Evolutionary conservation across 2,797 vertebrate genomes (phyloP), one percentile per base, ranked within the genome.

Genomic region (Thaleichthys pacificus): DNA sequence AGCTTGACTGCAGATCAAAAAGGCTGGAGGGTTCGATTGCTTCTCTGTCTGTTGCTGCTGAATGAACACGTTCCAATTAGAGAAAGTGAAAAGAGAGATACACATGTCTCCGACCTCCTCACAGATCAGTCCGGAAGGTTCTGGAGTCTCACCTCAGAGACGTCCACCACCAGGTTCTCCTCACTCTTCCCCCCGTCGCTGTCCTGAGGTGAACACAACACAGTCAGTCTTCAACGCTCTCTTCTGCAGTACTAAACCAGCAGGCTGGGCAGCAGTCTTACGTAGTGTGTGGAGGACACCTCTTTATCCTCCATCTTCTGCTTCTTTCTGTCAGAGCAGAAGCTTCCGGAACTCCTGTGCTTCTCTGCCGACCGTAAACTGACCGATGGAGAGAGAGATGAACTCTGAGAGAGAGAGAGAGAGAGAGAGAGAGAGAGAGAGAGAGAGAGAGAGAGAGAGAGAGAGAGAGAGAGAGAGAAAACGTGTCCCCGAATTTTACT

Each of bases 171-270:
- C 76, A 98, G 87, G 82, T 98, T 91, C 76, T 91, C 96, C 0
- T 98, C 97, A 1, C 96, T 98, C 87, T 98, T 98, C 88, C 98
- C 97, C 0, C 95, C 97, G 0, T 98, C 97, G 19, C 97, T 98
- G 89, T 98, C 97, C 97, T 98, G 86, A 86, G 24, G 74, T 2
- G 62, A 71, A 68, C 72, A 61, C 0, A 9, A 62, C 35, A 61
- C 71, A 32, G 30, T 56, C 38, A 30, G 15, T n/a, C 28, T 22
- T 26, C 9, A 30, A 42, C n/a, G 30, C 14, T n/a, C 32, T 35
- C 32, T 32, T 32, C 30, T 32, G 30, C 30, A 35, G 32, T 5
- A 3, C 32, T 35, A 5, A 35, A 35, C 4, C 6, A 35, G 6
- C 32, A 35, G 32, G 32, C 32, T 35, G 32, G 32, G 32, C 24